phyloP scores from a whole-genome alignment of 2,888 invertebrate species.

The Iphiclides podalirius region DNA sequence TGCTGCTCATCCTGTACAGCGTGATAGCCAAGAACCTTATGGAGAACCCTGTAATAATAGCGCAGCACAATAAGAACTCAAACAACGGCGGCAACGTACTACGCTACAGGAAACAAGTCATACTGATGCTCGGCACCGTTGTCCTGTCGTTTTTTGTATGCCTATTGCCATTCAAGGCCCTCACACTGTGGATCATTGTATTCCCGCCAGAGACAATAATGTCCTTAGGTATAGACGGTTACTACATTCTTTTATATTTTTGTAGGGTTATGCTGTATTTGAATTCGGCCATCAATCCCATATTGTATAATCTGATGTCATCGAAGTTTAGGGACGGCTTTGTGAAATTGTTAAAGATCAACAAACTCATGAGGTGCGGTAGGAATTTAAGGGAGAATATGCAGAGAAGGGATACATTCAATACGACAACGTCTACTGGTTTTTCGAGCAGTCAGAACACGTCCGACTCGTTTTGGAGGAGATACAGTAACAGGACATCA shows the following conservation, averaged over 20 bases:
- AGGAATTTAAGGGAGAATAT: conserved; percentile 73
- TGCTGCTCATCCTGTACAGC: conserved; percentile 90
- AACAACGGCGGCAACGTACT: conserved; percentile 78
- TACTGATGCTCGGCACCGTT: conserved; percentile 93
- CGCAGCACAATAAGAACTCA: conserved; percentile 77
- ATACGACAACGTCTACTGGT: conserved; percentile 82
- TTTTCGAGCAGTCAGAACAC: conserved; percentile 80
- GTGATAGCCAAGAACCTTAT: conserved; percentile 92
- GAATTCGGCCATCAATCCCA: conserved; percentile 95
- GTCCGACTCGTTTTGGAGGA: conserved; percentile 82
- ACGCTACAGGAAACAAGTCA: conserved; percentile 89
- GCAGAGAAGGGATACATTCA: conserved; percentile 83
- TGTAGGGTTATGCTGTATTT: conserved; percentile 93
- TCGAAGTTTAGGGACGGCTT: conserved; percentile 94
- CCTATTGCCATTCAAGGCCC: conserved; percentile 91
- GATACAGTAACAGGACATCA: conserved; percentile 78
- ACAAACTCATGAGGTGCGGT: conserved; percentile 67
- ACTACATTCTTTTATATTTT: conserved; percentile 91
- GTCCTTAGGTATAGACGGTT: conserved; percentile 88
- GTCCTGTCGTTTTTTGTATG: conserved; percentile 95
- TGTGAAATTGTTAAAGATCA: conserved; percentile 81
- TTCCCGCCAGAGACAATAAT: conserved; percentile 84
- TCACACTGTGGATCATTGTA: conserved; percentile 92
- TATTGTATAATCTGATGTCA: conserved; percentile 94
- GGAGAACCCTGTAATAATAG: conserved; percentile 87